These are phyloP conservation scores for Cerastis rubricosa DNA, from an alignment of 2,888 invertebrate species.

Conservation along the genomic window DNA sequence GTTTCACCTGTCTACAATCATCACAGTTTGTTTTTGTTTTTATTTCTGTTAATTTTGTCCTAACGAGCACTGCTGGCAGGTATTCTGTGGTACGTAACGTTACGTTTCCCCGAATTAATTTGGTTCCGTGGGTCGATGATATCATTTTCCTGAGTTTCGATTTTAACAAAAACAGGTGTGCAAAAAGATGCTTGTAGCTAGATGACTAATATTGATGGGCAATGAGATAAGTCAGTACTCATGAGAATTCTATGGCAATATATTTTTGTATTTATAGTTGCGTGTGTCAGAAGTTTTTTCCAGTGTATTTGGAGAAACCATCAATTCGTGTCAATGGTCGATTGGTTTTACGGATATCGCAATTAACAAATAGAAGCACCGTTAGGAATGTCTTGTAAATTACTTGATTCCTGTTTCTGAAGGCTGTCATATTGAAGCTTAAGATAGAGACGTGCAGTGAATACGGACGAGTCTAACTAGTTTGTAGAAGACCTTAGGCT, in stretches of 20 bases:
- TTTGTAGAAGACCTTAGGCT: slow-evolving; percentile 39
- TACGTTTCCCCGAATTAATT: slow-evolving; percentile 61
- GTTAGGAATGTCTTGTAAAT: slow-evolving; percentile 41
- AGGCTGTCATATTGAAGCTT: slow-evolving; percentile 28
- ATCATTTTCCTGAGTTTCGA: slow-evolving; percentile 67
- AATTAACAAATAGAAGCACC: slow-evolving; percentile 10
- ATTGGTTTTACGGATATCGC: slow-evolving; percentile 28
- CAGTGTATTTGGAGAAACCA: slow-evolving; percentile 11
- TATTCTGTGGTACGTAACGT: slow-evolving; percentile 13
- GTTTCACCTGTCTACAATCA: slow-evolving; percentile 9
- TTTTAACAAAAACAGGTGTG: slow-evolving; percentile 57
- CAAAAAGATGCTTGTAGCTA: slow-evolving; percentile 50
- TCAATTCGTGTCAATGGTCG: slow-evolving; percentile 36
- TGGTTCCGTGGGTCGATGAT: slow-evolving; percentile 72
- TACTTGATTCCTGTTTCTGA: slow-evolving; percentile 28
- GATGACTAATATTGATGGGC: slow-evolving; percentile 63
- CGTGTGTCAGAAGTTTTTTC: slow-evolving; percentile 16
- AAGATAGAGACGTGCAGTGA: slow-evolving; percentile 20
- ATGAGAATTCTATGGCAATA: slow-evolving; percentile 19
- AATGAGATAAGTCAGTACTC: slow-evolving; percentile 52
- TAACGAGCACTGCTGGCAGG: not conserved
- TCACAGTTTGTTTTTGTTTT: slow-evolving; percentile 29
- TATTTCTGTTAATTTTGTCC: slow-evolving; percentile 22
- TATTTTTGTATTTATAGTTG: not conserved
- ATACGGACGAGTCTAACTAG: slow-evolving; percentile 43